Evolutionary conservation across 2,888 invertebrate species (phyloP), one percentile per base, ranked within the genome.

Genomic region (Drosophila phalerata): DNA sequence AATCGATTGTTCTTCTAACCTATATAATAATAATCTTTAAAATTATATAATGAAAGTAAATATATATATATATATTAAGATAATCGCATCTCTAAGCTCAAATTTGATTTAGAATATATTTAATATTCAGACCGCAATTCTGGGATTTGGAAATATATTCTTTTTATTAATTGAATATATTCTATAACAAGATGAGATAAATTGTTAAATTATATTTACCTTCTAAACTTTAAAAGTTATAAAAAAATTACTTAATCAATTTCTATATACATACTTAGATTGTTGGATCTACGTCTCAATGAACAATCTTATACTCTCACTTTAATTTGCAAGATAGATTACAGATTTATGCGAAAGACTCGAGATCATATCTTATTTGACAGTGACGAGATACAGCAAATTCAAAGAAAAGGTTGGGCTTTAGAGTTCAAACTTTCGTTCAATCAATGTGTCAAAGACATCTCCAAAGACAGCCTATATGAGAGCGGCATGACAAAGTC

Each of bases 401-500:
- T 49, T 48, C 17, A 19, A 48, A 17, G 17, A 17, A 48, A 32
- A 32, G 32, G 28, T 47, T 28, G 13, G 51, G 32, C 48, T 6
- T 22, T 9, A 22, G 22, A 49, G 28, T 10, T 38, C 32, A 9
- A 60, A 51, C 56, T 61, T 70, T 72, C 40, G 47, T 38, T 57
- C 19, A 45, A 30, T 49, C 40, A 63, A 11, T 49, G 10, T 52
- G 30, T 37, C 37, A 52, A 48, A 48, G 25, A 15, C 40, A 51
- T 52, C 62, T 55, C 2, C 13, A 32, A 42, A n/a, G 38, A 8
- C 38, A 49, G 25, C 25, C 52, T 2, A 40, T 3, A 32, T 48
- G 22, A 51, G 25, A 37, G 62, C 77, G 69, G 66, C 61, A 53
- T 25, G 30, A 70, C 72, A 83, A 80, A 74, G 61, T 37, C 22